Conservation (phyloP, 2,113 vertebrate genomes). For the Silurus meridionalis region DNA sequence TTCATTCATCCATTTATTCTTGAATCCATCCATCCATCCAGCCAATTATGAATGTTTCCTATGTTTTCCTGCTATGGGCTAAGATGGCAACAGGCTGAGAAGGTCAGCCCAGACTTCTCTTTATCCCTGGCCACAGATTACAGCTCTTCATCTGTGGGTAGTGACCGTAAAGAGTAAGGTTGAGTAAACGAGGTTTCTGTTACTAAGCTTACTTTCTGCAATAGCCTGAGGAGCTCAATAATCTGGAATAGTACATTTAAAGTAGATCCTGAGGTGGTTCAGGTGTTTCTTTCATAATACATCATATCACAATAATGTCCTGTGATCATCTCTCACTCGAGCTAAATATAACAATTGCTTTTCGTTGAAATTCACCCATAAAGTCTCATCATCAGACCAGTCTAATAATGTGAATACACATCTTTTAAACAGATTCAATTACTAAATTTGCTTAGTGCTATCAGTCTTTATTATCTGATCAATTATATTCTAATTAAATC, state of each 20-base stretch:
- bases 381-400: neutral
- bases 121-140: neutral
- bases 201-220: neutral
- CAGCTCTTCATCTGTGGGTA: neutral
- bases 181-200: neutral
- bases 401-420: neutral
- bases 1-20: neutral
- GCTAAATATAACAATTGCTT: neutral
- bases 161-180: slow-evolving; percentile 2
- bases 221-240: neutral
- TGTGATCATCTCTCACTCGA: neutral
- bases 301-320: neutral
- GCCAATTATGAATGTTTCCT: neutral
- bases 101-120: neutral
- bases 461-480: neutral
- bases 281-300: neutral
- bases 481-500: neutral
- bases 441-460: neutral
- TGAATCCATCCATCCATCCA: neutral
- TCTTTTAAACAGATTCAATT: neutral
- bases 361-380: neutral
- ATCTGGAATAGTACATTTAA: neutral
- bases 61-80: neutral
- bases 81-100: neutral
- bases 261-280: neutral